phyloP scores from a whole-genome alignment of 2,797 vertebrate species.

The Tamandua tetradactyla region DNA sequence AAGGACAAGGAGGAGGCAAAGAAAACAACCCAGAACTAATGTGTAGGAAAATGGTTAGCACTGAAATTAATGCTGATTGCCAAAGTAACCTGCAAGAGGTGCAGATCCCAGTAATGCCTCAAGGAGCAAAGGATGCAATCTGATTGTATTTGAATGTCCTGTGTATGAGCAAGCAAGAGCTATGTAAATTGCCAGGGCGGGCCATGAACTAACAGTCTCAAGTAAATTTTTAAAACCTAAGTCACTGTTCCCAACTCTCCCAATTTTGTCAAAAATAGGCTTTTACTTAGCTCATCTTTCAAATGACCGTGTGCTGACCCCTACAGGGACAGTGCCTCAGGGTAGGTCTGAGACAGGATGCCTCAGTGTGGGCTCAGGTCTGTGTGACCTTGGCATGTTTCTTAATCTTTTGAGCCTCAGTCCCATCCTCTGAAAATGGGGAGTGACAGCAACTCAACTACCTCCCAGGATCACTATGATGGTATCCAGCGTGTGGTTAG shows the following conservation, averaged over 20 bases:
- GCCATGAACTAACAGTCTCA: slow-evolving; percentile 9
- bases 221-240: slow-evolving; percentile 61
- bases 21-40: not conserved
- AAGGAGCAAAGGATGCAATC: slow-evolving; percentile 59
- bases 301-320: not conserved
- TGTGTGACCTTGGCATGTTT: not conserved
- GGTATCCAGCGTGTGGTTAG: not conserved
- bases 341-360: not conserved
- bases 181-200: slow-evolving; percentile 19
- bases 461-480: not conserved
- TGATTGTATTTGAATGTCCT: slow-evolving; percentile 67
- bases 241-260: not conserved
- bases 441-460: not conserved
- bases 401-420: not conserved
- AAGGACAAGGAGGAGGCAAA: too few relatives aligned
- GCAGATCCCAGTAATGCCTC: slow-evolving; percentile 52
- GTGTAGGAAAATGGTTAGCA: slow-evolving; percentile 61
- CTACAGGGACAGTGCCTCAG: not conserved
- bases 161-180: slow-evolving; percentile 45
- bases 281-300: not conserved
- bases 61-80: slow-evolving; percentile 63
- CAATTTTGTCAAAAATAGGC: slow-evolving; percentile 7
- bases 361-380: not conserved
- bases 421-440: not conserved
- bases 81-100: slow-evolving; percentile 66